Evolutionary conservation across 2,888 invertebrate species (phyloP), one percentile per base, ranked within the genome.

Genomic region (Kryphioiulus occultus): DNA sequence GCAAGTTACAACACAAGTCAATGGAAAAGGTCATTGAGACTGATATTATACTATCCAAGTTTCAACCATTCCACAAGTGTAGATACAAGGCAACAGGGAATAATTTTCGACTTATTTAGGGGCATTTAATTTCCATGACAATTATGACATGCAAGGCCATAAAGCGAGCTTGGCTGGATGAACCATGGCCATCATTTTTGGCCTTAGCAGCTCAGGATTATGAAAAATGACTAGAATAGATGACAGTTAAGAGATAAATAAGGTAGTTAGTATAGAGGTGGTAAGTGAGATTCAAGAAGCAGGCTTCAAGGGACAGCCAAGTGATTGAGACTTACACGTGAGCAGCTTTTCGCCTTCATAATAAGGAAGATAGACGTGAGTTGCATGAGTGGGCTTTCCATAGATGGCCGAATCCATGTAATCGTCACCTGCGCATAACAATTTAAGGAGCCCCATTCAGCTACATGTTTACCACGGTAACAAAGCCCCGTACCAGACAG

Each of bases 281-380:
- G 53, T 30, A 86, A 35, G 19, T 86, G 87, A 88, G 88, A 88
- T 88, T 89, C 88, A 87, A 88, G 89, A 89, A 87, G 89, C 87
- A 89, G 88, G 88, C 87, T 88, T 78, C n/a, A 68, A 84, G 84
- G 85, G 87, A 87, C 85, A 42, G 68, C 87, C 39, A 42, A 83
- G 35, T 59, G 59, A 84, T 22, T 44, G 78, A 87, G 89, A 95
- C 96, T 96, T 95, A 96, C 96, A 94, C 93, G 94, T 95, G 92
- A 95, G 94, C 93, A 95, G 94, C 93, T 94, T 94, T 93, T 95
- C 95, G 93, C 95, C 96, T 93, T 95, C 95, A 92, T 94, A 94
- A 94, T 95, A 96, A 92, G 96, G 95, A 92, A 95, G 95, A 93
- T 95, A 95, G 93, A 95, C 94, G 93, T 95, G 95, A 92, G 95